These are phyloP conservation scores for Mythimna lalbum DNA, from an alignment of 2,888 invertebrate species.

Conservation along the genomic window DNA sequence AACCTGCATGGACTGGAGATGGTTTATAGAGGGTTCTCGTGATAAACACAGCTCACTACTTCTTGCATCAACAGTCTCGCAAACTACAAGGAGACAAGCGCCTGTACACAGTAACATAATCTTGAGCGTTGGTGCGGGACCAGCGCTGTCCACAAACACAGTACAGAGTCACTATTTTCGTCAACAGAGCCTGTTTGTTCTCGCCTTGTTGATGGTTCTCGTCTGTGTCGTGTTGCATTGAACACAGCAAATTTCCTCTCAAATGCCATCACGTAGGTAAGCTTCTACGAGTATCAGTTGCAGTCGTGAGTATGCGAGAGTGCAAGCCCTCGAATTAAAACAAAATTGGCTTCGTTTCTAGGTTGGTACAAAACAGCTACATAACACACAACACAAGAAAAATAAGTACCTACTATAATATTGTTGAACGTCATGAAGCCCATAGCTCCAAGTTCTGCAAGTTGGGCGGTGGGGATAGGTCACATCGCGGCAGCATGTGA, in stretches of 20 bases:
- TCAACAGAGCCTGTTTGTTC: conserved; percentile 13
- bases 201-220: conserved; percentile 8
- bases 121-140: background rate
- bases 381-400: too few relatives aligned
- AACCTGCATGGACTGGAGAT: background rate
- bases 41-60: background rate
- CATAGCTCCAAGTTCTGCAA: background rate
- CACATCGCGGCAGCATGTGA: background rate
- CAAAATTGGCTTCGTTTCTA: background rate
- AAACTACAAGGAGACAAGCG: background rate
- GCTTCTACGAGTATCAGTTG: background rate
- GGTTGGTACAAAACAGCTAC: background rate
- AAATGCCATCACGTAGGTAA: conserved; percentile 16
- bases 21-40: background rate
- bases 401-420: too few relatives aligned
- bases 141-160: background rate
- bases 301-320: background rate
- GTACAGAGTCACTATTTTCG: conserved; percentile 30
- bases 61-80: background rate
- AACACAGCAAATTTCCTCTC: background rate
- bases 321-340: background rate
- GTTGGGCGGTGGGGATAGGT: background rate
- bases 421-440: background rate
- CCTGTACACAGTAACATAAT: background rate
- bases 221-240: conserved; percentile 29